phyloP scores from a whole-genome alignment of 2,113 vertebrate species.

The Irena cyanogastra region DNA sequence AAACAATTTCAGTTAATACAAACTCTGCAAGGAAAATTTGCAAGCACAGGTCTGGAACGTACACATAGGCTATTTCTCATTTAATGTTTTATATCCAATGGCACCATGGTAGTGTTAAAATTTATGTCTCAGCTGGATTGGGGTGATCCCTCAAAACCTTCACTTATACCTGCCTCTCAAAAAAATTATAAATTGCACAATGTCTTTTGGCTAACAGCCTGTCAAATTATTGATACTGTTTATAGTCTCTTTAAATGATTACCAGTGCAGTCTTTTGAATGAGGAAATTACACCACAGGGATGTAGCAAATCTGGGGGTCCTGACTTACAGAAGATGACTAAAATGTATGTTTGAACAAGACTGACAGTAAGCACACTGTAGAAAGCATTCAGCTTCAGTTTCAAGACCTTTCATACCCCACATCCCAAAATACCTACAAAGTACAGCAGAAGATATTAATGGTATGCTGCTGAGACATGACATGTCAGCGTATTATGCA shows the following conservation, averaged over 20 bases:
- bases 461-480: neutral
- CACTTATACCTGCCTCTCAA: neutral
- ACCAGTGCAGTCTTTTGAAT: neutral
- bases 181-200: neutral
- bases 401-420: neutral
- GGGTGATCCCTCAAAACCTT: neutral
- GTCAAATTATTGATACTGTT: neutral
- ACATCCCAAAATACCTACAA: neutral
- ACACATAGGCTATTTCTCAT: neutral
- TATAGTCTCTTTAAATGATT: neutral
- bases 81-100: neutral
- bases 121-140: neutral
- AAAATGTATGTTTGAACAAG: neutral
- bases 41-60: neutral
- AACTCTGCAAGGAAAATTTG: neutral
- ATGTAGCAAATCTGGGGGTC: neutral
- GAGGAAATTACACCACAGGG: neutral
- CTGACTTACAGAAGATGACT: neutral
- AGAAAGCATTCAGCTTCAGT: neutral
- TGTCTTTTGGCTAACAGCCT: neutral
- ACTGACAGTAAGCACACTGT: neutral
- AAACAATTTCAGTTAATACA: neutral
- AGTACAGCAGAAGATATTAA: neutral
- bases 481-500: neutral
- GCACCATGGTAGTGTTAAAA: neutral